Percentiles rank a stretch among this genome's conserved stretches.
phyloP scores from a whole-genome alignment of 2,888 invertebrate species.

The Napeogenes inachia region DNA sequence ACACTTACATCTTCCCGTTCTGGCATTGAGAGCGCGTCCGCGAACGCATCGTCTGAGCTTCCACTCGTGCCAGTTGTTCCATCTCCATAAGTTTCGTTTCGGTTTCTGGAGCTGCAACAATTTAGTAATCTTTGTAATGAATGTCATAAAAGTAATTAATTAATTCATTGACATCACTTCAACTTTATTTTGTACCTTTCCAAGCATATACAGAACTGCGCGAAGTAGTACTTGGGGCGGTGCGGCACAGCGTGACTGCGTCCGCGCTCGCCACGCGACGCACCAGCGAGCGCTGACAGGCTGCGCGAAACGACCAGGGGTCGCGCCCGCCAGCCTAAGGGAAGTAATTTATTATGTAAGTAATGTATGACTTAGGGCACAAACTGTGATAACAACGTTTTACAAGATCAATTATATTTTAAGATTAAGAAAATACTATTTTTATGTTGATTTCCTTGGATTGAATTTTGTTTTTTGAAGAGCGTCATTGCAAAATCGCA shows the following conservation, averaged over 20 bases:
- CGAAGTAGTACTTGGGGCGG: slow-evolving; percentile 80
- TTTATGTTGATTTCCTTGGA: too few relatives aligned
- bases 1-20: slow-evolving; percentile 75
- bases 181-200: slow-evolving; percentile 55
- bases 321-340: slow-evolving; percentile 71
- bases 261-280: slow-evolving; percentile 73
- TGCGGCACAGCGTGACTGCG: slow-evolving; percentile 71
- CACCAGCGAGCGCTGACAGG: slow-evolving; percentile 69
- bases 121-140: background rate
- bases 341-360: too few relatives aligned
- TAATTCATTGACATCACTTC: background rate
- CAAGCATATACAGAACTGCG: slow-evolving; percentile 83
- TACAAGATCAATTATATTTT: too few relatives aligned
- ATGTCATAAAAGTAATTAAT: background rate
- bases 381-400: too few relatives aligned
- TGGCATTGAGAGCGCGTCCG: slow-evolving; percentile 77
- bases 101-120: slow-evolving; percentile 66
- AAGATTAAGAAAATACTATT: too few relatives aligned
- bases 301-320: slow-evolving; percentile 77
- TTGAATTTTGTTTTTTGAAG: too few relatives aligned
- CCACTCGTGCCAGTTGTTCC: slow-evolving; percentile 80
- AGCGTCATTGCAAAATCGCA: too few relatives aligned
- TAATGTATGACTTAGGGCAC: too few relatives aligned
- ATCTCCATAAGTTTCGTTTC: slow-evolving; percentile 78
- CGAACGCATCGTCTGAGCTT: slow-evolving; percentile 77